Base-by-base conservation (phyloP, 1,140 invertebrate species). In the Babylonia areolata region DNA sequence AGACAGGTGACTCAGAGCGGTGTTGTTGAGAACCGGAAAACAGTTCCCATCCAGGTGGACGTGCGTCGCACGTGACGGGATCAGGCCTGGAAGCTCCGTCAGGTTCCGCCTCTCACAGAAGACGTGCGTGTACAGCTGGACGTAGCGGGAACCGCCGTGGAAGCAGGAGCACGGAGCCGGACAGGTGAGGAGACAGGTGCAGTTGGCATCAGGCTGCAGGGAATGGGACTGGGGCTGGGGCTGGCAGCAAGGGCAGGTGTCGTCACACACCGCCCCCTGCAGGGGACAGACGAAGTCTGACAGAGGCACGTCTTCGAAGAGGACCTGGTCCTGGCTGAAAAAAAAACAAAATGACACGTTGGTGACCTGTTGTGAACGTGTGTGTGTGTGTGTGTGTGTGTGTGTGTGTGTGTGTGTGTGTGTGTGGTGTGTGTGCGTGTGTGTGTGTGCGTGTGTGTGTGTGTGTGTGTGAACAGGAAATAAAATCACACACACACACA, bases 11-110 rank as follows among this genome's bases (percentile, higher is more conserved):
- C 64, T 37, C 64, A 90, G 86, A 23, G 79, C 33, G 5, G 39
- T 17, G 42, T 69, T 86, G 20, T n/a, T 12, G 1, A 92, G 20
- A 3, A 79, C 37, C 17, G 33, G 54, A 2, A 92, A 58, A 23
- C 88, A 84, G 64, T 92, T 92, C 23, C 90, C 87, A 78, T 89
- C 89, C 37, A 92, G 77, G 81, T 84, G 88, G 3, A 92, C 35
- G 54, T 87, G 77, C 5, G 88, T 88, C 3, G 89, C 80, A 1
- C 73, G 80, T 0, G 85, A 17, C 20, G 91, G 89, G 17, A 92
- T 40, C 31, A 42, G 51, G 17, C 77, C 42, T 0, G 90, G 90
- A 1, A 90, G 40, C 1, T 79, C 28, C 2, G 71, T 81, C 5
- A 90, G 28, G 28, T 77, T 83, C 35, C 75, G 87, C 6, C 84